These are phyloP conservation scores for Calliopsis andreniformis DNA, from an alignment of 1,140 invertebrate genomes.

Conservation along the genomic window DNA sequence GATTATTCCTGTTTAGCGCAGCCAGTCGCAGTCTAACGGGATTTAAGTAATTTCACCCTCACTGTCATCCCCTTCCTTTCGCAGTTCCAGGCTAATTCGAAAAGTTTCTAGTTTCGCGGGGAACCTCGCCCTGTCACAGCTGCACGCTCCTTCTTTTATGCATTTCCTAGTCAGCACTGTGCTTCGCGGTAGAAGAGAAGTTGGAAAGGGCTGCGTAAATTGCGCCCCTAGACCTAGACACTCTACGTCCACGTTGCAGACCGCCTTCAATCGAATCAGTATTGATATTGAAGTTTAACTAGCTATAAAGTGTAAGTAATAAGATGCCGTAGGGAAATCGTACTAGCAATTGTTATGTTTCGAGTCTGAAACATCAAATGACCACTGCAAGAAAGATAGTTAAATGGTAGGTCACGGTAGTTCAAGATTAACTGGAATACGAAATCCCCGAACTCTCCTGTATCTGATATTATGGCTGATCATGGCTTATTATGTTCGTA, in stretches of 20 bases:
- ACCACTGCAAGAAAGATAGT: background rate
- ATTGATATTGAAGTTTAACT: background rate
- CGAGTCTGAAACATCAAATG: conserved; percentile 7
- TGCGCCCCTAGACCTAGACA: too few species aligned
- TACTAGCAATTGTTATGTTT: background rate
- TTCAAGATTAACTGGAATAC: background rate
- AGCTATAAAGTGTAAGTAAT: too few species aligned
- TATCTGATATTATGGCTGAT: background rate
- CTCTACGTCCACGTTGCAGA: too few species aligned
- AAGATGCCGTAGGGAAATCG: background rate
- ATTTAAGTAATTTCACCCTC: conserved; percentile 35
- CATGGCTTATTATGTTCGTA: conserved; percentile 1
- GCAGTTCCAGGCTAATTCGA: conserved; percentile 33
- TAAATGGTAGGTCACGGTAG: background rate
- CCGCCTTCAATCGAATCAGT: background rate
- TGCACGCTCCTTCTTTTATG: conserved; percentile 1
- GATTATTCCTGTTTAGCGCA: background rate
- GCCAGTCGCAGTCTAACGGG: conserved; percentile 4
- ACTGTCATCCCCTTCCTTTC: conserved; percentile 17
- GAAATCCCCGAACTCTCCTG: too few species aligned
- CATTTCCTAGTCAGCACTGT: too few species aligned
- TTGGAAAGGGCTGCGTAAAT: background rate
- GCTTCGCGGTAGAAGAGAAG: background rate
- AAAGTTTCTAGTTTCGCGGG: conserved; percentile 34
- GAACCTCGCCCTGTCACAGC: background rate